Evolutionary conservation across 2,888 invertebrate genomes (phyloP).

Genomic region (Dendrolimus pini): DNA sequence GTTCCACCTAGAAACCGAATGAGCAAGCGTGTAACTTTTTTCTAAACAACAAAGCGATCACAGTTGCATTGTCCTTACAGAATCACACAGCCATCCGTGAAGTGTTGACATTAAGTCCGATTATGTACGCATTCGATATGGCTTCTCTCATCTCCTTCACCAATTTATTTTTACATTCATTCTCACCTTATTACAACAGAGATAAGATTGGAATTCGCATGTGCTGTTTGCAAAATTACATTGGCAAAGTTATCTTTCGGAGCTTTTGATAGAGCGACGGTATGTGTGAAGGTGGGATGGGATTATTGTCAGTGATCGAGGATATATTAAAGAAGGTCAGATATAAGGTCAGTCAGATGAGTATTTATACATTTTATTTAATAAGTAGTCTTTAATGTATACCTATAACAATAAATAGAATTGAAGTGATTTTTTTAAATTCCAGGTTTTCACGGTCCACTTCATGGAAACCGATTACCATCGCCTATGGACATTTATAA

Average conservation of each 20-base stretch:
- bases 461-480: too few species aligned
- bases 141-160: slow-evolving; percentile 49
- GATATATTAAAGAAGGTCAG: not conserved
- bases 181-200: slow-evolving; percentile 10
- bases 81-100: slow-evolving; percentile 48
- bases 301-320: slow-evolving; percentile 25
- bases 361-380: too few species aligned
- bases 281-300: slow-evolving; percentile 30
- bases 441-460: too few species aligned
- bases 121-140: slow-evolving; percentile 60
- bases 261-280: slow-evolving; percentile 41
- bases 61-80: slow-evolving; percentile 27
- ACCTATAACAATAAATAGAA: too few species aligned
- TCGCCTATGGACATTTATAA: too few species aligned
- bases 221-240: not conserved
- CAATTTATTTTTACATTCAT: slow-evolving; percentile 16
- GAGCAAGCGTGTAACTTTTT: slow-evolving; percentile 45
- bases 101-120: slow-evolving; percentile 72
- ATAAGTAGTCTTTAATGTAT: too few species aligned
- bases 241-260: slow-evolving; percentile 35
- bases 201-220: slow-evolving; percentile 24
- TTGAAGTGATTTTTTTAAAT: too few species aligned
- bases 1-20: not conserved
- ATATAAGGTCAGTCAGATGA: not conserved
- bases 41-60: slow-evolving; percentile 44